Percentiles rank a stretch among this genome's conserved stretches.
Evolutionary conservation across 2,888 invertebrate species (phyloP).

Genomic region (Ctenicera cuprea): DNA sequence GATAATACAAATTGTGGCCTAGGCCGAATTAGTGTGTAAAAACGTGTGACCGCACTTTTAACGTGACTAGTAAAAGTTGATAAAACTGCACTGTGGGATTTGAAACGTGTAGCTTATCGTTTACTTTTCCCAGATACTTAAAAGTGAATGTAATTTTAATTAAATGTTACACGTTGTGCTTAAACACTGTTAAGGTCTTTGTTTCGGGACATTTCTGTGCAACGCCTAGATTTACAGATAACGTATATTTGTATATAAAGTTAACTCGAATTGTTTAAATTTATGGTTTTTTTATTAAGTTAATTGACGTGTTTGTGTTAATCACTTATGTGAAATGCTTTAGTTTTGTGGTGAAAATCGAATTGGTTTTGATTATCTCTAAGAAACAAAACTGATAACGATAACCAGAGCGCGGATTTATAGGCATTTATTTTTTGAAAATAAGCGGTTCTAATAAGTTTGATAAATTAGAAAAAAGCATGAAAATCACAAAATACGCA

Average conservation of each 20-base stretch:
- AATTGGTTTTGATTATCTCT: too few species aligned
- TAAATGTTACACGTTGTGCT: conserved; percentile 1
- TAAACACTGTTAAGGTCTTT: conserved; percentile 3
- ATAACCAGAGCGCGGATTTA: too few species aligned
- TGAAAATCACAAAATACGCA: too few species aligned
- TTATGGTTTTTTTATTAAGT: neutral
- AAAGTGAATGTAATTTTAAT: conserved; percentile 12
- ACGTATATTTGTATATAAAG: neutral
- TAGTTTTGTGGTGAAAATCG: too few species aligned
- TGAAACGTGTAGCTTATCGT: neutral
- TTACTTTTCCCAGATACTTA: conserved; percentile 11
- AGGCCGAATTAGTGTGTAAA: conserved; percentile 1
- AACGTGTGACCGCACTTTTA: neutral
- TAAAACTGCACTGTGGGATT: neutral
- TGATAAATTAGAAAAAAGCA: too few species aligned
- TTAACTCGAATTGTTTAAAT: neutral
- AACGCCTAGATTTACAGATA: conserved; percentile 11
- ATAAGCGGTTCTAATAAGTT: too few species aligned
- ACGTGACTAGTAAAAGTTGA: conserved; percentile 21
- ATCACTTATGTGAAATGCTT: too few species aligned
- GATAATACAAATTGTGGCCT: neutral
- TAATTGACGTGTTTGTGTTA: too few species aligned
- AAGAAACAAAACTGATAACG: too few species aligned
- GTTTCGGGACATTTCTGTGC: conserved; percentile 1
- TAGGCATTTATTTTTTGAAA: too few species aligned